Base-by-base conservation (phyloP, 2,797 vertebrate genomes). In the Oreortyx pictus region DNA sequence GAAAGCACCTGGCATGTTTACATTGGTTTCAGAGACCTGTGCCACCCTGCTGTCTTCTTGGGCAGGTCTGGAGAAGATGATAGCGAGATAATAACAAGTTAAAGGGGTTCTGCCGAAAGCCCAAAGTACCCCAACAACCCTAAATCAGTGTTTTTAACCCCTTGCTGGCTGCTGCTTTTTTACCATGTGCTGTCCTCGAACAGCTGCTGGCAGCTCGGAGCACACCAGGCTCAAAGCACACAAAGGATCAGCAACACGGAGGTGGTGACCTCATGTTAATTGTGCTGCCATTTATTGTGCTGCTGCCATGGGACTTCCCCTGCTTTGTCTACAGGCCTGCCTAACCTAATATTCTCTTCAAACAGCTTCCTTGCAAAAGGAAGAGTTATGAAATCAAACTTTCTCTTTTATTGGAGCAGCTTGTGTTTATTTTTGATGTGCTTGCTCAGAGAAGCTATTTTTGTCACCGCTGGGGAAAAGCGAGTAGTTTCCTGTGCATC, bases 251-350 rank as follows among this genome's bases (percentile, higher is more conserved):
- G 86, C 41, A 2, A 91, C 94, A 89, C 27, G 0, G 89, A 80
- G 96, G 95, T 95, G 92, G 35, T 94, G 95, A 95, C 96, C 95
- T 90, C 87, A 88, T 90, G 93, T 90, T 96, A 94, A 93, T 89
- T 82, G 91, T 35, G 87, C 79, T 93, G 86, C 93, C 95, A 84
- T 84, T 95, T 91, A 96, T 95, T 97, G 91, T 95, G 87, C 60
- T 67, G 29, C 94, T 93, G 94, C 93, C 95, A 31, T 84, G 92
- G 94, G 87, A 96, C 87, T 97, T 97, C 94, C 95, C 95, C 93
- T 94, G 88, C 90, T 97, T 97, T 97, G 91, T 96, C 86, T 89
- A 11, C 70, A 83, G 39, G 64, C 78, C 84, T 89, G 91, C 67
- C 82, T 95, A 76, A 73, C 81, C 72, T 93, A 67, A 95, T 93